Evolutionary conservation across 2,797 vertebrate genomes (phyloP).

Genomic region (Triplophysa yarkandensis): DNA sequence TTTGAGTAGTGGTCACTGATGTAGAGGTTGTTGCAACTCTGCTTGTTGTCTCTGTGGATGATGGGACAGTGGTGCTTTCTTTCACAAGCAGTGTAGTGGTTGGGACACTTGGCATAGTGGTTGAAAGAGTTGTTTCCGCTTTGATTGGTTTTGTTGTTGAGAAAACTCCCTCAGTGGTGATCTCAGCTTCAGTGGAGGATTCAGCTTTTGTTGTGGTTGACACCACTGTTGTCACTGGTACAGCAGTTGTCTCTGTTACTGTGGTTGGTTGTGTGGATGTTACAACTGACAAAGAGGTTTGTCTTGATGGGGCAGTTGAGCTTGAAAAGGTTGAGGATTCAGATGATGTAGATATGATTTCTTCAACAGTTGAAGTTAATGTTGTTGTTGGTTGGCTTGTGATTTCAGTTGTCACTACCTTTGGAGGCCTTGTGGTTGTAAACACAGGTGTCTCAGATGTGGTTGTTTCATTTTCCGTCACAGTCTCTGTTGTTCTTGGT

Average conservation of each 20-base stretch:
- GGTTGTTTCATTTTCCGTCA: too few species aligned
- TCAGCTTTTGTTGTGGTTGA: conserved; percentile 3
- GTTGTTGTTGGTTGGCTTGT: too few species aligned
- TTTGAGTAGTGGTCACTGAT: background rate
- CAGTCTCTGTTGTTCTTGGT: conserved; percentile 4
- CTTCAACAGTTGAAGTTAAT: too few species aligned
- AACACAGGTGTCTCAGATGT: too few species aligned
- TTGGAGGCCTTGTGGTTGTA: background rate
- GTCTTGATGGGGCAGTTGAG: too few species aligned
- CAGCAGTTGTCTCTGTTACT: background rate
- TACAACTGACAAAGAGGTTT: too few species aligned
- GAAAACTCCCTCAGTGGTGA: background rate
- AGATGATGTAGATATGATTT: too few species aligned
- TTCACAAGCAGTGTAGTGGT: conserved; percentile 13
- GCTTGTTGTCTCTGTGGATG: conserved; percentile 26
- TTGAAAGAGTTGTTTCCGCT: conserved; percentile 27
- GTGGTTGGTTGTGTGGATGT: conserved; percentile 39
- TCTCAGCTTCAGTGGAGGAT: background rate
- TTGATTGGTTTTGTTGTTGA: conserved; percentile 2
- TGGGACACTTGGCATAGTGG: background rate
- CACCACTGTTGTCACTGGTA: conserved; percentile 1
- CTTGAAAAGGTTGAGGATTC: too few species aligned
- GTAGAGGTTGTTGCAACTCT: background rate
- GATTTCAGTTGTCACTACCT: background rate
- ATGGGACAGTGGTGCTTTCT: conserved; percentile 20